Evolutionary conservation across 2,113 vertebrate genomes (phyloP), one percentile per base, ranked within the genome.

Genomic region (Gyps fulvus): DNA sequence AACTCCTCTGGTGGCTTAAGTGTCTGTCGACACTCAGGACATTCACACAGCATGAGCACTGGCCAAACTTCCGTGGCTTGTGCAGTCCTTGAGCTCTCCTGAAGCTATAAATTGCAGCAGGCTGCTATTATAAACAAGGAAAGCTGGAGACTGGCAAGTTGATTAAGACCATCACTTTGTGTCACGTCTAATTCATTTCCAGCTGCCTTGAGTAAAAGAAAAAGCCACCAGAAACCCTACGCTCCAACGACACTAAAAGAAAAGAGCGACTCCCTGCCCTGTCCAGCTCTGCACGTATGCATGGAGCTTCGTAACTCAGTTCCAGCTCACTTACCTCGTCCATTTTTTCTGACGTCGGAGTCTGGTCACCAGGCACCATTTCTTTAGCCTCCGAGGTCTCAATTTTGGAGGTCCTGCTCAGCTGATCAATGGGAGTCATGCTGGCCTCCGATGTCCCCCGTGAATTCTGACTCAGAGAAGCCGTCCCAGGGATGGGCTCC

Each of bases 331-430:
- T 98, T 98, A 99, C 99, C 99, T 98, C 98, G 0, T 99, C 99
- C 98, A 99, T 99, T 97, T 98, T 98, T 87, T 99, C 99, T 4
- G 98, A 98, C 0, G 98, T 97, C n/a, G 99, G 98, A 20, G 98
- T 98, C 96, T 98, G 98, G 91, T 98, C 98, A 96, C 98, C 96
- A 63, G 98, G 95, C 74, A 98, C 96, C 91, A 98, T 98, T 29
- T 99, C 99, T 96, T 98, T 98, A 86, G 95, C 92, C 90, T 99
- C 98, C 5, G 36, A 98, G 67, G 97, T 96, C 82, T 98, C 97
- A 16, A 19, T 91, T 96, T 99, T 99, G 62, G 98, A 97, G 13
- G 97, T 90, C 83, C 97, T 97, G 81, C 92, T 96, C 95, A 98
- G 94, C 50, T 98, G 98, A 55, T 98, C 94, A 5, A 95, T 90